Conservation (phyloP, 1,140 invertebrate genomes). For the Drosophila nannoptera region DNA sequence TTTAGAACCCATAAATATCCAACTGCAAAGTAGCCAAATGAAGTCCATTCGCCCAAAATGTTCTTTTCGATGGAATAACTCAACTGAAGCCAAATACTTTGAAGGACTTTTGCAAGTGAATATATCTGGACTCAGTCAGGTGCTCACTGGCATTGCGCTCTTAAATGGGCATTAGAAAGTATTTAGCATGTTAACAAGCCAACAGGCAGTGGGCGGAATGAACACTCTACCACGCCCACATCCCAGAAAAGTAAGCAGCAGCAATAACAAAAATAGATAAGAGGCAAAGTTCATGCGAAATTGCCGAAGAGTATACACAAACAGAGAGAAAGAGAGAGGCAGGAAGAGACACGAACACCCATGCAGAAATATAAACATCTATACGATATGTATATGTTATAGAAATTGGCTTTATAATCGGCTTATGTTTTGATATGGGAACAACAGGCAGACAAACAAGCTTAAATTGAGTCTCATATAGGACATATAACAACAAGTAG, state of each 20-base stretch:
- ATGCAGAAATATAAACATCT: constrained; percentile 33
- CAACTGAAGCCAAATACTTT: neutral
- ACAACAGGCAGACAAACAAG: constrained; percentile 46
- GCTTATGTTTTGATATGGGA: constrained; percentile 48
- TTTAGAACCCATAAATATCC: too few relatives aligned
- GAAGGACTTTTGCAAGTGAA: neutral
- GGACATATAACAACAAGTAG: constrained; percentile 30
- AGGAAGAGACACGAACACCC: neutral
- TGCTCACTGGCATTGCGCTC: constrained; percentile 20
- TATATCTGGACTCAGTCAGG: neutral
- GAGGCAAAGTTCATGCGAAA: constrained; percentile 53
- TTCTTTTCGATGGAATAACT: constrained; percentile 14
- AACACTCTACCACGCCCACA: neutral
- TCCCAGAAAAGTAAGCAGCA: constrained; percentile 24
- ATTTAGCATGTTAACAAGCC: constrained; percentile 74
- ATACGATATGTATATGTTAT: constrained; percentile 26
- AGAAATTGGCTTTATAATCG: constrained; percentile 52
- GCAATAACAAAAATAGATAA: constrained; percentile 65
- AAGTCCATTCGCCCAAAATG: neutral
- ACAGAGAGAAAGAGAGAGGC: neutral
- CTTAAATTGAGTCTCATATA: constrained; percentile 41
- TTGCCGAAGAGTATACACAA: constrained; percentile 19
- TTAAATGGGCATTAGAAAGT: constrained; percentile 71
- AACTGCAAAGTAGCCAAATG: neutral
- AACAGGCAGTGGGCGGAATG: constrained; percentile 11